Conservation (phyloP, 1,140 invertebrate genomes). For the Lasaia peninsularis region DNA sequence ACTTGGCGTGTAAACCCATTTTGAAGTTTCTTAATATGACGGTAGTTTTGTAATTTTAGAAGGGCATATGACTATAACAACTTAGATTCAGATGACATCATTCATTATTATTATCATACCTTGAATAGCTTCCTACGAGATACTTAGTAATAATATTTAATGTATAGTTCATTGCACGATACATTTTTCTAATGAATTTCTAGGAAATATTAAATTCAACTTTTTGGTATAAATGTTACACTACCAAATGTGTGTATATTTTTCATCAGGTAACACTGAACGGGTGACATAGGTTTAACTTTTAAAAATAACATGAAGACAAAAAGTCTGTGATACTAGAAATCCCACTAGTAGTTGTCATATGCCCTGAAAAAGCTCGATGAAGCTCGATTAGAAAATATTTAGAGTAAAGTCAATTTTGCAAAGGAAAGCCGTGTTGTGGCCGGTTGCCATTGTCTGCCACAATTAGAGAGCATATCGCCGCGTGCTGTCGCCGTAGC, state of each 20-base stretch:
- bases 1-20: neutral
- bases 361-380: neutral
- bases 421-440: slow-evolving; percentile 9
- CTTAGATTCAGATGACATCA: neutral
- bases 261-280: neutral
- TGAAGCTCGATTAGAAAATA: neutral
- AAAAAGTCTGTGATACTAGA: slow-evolving; percentile 3
- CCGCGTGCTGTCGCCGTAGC: slow-evolving; percentile 69
- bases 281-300: neutral
- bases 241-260: neutral
- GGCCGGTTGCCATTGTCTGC: slow-evolving; percentile 19
- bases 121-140: slow-evolving; percentile 1
- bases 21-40: neutral
- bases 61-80: slow-evolving; percentile 3
- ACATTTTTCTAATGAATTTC: neutral
- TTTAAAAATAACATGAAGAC: slow-evolving; percentile 3
- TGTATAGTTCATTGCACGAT: neutral
- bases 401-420: slow-evolving; percentile 6
- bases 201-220: neutral
- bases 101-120: neutral
- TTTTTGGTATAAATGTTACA: neutral
- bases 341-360: slow-evolving; percentile 1
- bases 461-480: slow-evolving; percentile 44
- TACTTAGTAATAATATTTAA: neutral
- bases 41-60: neutral